Evolutionary conservation across 2,797 vertebrate genomes (phyloP).

Genomic region (Takifugu rubripes): DNA sequence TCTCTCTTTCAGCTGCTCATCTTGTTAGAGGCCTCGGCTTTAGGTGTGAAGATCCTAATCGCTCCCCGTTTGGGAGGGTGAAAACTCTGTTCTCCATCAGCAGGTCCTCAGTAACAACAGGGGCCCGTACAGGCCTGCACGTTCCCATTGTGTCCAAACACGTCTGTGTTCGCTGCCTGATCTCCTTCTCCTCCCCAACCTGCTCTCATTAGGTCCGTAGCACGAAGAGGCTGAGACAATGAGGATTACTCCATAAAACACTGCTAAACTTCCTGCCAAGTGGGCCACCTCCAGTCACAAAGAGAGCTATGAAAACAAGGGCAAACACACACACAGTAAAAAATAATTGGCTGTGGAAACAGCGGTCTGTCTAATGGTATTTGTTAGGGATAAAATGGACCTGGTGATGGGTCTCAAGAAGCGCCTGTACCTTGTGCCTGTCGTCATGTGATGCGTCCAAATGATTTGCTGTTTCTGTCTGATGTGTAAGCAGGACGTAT

Average conservation of each 20-base stretch:
- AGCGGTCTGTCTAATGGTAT: slow-evolving; percentile 14
- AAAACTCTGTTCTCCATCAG: slow-evolving; percentile 50
- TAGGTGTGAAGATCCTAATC: slow-evolving; percentile 6
- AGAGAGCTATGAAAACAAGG: slow-evolving; percentile 39
- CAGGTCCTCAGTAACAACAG: slow-evolving; percentile 48
- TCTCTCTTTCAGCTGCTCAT: slow-evolving; percentile 3
- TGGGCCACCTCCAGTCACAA: slow-evolving; percentile 44
- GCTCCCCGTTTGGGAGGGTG: slow-evolving; percentile 40
- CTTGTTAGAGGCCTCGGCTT: background rate
- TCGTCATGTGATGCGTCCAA: background rate
- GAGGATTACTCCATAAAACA: slow-evolving; percentile 44
- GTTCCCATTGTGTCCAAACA: slow-evolving; percentile 75
- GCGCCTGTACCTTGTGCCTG: slow-evolving; percentile 3
- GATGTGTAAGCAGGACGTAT: background rate
- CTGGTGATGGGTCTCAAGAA: slow-evolving; percentile 8
- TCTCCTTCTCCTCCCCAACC: slow-evolving; percentile 51
- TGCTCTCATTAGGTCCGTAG: slow-evolving; percentile 68
- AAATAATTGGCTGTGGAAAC: slow-evolving; percentile 25
- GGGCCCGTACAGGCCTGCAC: slow-evolving; percentile 43
- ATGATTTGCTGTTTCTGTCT: background rate
- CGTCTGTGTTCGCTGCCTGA: slow-evolving; percentile 46
- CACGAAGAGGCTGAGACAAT: slow-evolving; percentile 38
- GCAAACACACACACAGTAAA: slow-evolving; percentile 26
- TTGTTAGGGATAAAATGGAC: slow-evolving; percentile 13
- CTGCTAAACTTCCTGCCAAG: slow-evolving; percentile 48